Evolutionary conservation across 2,797 vertebrate genomes (phyloP).

Genomic region (Caiman crocodilus): DNA sequence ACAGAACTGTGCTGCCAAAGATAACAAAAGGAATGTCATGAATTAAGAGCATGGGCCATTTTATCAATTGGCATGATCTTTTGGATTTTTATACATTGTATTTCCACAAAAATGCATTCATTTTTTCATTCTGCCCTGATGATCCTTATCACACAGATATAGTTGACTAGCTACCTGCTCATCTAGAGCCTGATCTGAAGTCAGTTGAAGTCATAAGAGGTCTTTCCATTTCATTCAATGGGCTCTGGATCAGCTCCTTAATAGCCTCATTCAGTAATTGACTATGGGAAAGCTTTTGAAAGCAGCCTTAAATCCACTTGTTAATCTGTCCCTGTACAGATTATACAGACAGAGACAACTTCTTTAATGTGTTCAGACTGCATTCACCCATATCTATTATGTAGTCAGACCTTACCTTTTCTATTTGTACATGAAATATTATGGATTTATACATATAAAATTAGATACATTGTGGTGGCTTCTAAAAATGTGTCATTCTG

Average conservation of each 20-base stretch:
- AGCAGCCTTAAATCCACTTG: not conserved
- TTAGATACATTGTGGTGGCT: slow-evolving; percentile 26
- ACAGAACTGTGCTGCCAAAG: not conserved
- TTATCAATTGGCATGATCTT: not conserved
- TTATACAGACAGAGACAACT: slow-evolving; percentile 46
- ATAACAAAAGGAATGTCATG: not conserved
- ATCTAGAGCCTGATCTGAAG: not conserved
- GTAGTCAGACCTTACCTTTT: slow-evolving; percentile 34
- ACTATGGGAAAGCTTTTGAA: not conserved
- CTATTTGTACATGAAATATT: slow-evolving; percentile 6
- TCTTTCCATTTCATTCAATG: not conserved
- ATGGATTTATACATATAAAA: slow-evolving; percentile 50
- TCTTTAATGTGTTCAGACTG: slow-evolving; percentile 49
- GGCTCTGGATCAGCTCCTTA: not conserved
- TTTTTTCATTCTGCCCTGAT: not conserved
- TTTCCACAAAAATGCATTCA: not conserved
- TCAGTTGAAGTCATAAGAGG: not conserved
- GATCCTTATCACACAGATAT: not conserved
- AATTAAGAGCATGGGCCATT: not conserved
- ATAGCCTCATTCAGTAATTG: not conserved
- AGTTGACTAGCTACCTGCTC: not conserved
- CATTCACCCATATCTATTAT: slow-evolving; percentile 48
- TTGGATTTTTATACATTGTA: not conserved
- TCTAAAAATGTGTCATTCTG: slow-evolving; percentile 5
- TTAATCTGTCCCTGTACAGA: slow-evolving; percentile 31